These are phyloP conservation scores for Exephanes ischioxanthus DNA, from an alignment of 2,888 invertebrate genomes.

Conservation along the genomic window DNA sequence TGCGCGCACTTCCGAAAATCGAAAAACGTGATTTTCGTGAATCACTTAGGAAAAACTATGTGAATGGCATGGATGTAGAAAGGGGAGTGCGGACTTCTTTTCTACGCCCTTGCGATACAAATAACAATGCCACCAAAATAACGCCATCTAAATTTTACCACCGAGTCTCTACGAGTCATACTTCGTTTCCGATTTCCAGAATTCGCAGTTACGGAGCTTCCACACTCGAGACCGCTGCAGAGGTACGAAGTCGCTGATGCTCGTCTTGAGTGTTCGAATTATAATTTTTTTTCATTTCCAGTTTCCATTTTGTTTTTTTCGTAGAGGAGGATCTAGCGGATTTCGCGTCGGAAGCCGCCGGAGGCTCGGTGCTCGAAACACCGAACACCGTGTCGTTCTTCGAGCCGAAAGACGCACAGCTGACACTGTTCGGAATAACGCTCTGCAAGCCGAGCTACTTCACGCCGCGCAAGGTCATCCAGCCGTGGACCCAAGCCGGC, in stretches of 20 bases:
- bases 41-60: too few relatives aligned
- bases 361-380: slow-evolving; percentile 77
- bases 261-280: background rate
- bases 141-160: background rate
- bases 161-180: background rate
- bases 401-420: slow-evolving; percentile 65
- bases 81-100: too few relatives aligned
- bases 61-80: too few relatives aligned
- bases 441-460: slow-evolving; percentile 76
- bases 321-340: slow-evolving; percentile 74
- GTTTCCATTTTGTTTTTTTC: background rate
- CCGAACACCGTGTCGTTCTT: slow-evolving; percentile 80
- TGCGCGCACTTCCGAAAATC: too few relatives aligned
- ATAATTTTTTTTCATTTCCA: background rate
- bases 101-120: too few relatives aligned
- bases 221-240: slow-evolving; percentile 57
- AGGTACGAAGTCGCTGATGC: slow-evolving; percentile 45
- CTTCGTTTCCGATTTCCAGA: slow-evolving; percentile 48
- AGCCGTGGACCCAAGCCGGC: slow-evolving; percentile 84
- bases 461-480: slow-evolving; percentile 80
- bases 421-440: slow-evolving; percentile 77
- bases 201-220: slow-evolving; percentile 65
- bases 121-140: too few relatives aligned
- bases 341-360: slow-evolving; percentile 79
- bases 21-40: too few relatives aligned